Evolutionary conservation across 2,888 invertebrate species (phyloP).

Genomic region (Orchesellides sinensis): DNA sequence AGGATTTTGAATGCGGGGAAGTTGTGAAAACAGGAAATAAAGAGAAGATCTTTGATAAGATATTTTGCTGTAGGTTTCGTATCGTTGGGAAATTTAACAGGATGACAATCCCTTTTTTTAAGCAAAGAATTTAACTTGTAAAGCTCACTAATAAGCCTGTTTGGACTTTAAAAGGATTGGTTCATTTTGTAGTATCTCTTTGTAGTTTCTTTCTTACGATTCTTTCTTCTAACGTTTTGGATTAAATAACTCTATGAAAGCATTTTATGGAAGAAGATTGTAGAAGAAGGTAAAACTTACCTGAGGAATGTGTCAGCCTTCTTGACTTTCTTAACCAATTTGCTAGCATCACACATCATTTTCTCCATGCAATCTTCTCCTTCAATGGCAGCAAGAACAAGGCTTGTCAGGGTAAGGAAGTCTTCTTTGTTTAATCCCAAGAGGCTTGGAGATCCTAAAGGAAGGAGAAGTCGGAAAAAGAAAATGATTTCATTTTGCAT

Average conservation of each 20-base stretch:
- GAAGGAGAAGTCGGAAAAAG: conserved; percentile 10
- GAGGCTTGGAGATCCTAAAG: conserved; percentile 70
- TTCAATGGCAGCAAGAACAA: conserved; percentile 74
- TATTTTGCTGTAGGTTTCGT: background rate
- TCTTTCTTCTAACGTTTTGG: background rate
- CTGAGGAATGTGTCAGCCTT: conserved; percentile 75
- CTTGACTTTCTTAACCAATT: conserved; percentile 75
- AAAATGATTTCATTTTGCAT: conserved; percentile 22
- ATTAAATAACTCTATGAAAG: background rate
- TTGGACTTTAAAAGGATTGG: no score
- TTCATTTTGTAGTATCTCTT: no score
- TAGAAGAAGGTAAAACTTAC: conserved; percentile 59
- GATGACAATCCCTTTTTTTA: background rate
- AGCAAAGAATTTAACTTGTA: background rate
- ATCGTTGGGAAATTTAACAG: background rate
- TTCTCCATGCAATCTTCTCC: conserved; percentile 75
- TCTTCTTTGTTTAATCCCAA: conserved; percentile 75
- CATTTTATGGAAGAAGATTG: background rate
- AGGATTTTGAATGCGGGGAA: no score
- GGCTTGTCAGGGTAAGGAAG: conserved; percentile 73
- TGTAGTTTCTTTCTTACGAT: no score
- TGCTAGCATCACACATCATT: conserved; percentile 74
- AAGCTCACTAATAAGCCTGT: no score
- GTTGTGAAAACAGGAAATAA: background rate
- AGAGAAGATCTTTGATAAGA: background rate